Conservation (phyloP, 2,888 invertebrate species). For the Dolichomitus sp. region DNA sequence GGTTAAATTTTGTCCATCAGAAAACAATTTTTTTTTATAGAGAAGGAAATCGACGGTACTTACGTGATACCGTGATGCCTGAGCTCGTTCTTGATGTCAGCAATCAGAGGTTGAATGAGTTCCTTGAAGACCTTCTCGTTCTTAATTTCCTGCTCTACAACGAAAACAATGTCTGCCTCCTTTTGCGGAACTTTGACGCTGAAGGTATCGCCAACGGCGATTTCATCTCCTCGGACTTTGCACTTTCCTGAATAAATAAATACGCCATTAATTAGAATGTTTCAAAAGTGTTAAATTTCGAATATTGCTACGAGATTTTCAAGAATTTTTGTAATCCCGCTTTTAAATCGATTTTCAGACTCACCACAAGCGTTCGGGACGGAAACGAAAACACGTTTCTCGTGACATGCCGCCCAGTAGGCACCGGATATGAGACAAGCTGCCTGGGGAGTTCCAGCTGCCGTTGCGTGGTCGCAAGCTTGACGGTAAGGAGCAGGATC, state of each 20-base stretch:
- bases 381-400: slow-evolving; percentile 88
- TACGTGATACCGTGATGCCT: slow-evolving; percentile 89
- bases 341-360: slow-evolving; percentile 78
- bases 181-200: slow-evolving; percentile 90
- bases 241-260: slow-evolving; percentile 84
- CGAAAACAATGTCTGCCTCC: slow-evolving; percentile 93
- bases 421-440: slow-evolving; percentile 91
- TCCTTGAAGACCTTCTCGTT: slow-evolving; percentile 90
- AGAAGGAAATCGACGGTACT: slow-evolving; percentile 75
- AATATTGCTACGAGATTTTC: not conserved
- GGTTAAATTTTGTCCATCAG: too few relatives aligned
- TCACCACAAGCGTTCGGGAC: slow-evolving; percentile 90
- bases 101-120: slow-evolving; percentile 89
- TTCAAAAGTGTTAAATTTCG: not conserved
- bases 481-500: slow-evolving; percentile 88
- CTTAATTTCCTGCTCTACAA: slow-evolving; percentile 90
- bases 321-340: not conserved
- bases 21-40: not conserved
- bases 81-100: slow-evolving; percentile 88
- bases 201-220: slow-evolving; percentile 89
- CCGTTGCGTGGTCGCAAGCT: slow-evolving; percentile 92
- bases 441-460: slow-evolving; percentile 86
- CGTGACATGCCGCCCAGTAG: slow-evolving; percentile 90
- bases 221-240: slow-evolving; percentile 85
- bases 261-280: not conserved